Evolutionary conservation across 2,113 vertebrate genomes (phyloP).

Genomic region (Chaetodon trifascialis): DNA sequence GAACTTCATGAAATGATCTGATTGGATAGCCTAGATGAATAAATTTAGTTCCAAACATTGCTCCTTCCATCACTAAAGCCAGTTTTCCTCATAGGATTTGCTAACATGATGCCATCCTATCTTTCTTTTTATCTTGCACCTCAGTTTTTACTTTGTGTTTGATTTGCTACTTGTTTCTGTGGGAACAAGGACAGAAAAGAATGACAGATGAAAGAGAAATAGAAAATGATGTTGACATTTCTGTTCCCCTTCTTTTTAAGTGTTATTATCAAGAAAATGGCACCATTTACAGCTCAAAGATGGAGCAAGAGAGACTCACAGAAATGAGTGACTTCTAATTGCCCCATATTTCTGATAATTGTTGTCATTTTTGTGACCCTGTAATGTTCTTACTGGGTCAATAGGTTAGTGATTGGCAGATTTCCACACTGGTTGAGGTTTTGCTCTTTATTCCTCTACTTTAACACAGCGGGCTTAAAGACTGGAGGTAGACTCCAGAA

Average conservation of each 20-base stretch:
- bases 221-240: constrained; percentile 62
- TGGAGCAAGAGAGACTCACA: constrained; percentile 17
- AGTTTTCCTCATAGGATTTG: neutral
- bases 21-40: too few relatives aligned
- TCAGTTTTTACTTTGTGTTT: neutral
- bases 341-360: constrained; percentile 42
- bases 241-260: constrained; percentile 46
- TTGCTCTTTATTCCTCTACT: constrained; percentile 16
- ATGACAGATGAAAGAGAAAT: constrained; percentile 18
- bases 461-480: neutral
- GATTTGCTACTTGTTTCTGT: constrained; percentile 8
- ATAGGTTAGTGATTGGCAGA: constrained; percentile 55
- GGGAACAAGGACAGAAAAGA: constrained; percentile 17
- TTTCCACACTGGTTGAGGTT: neutral
- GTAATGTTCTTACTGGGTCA: constrained; percentile 18
- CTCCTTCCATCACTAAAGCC: neutral
- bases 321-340: constrained; percentile 61
- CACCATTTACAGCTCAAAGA: constrained; percentile 53
- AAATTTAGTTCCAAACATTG: neutral
- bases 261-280: constrained; percentile 64
- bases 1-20: neutral
- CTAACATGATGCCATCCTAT: neutral
- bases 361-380: constrained; percentile 39
- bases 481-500: neutral
- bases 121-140: constrained; percentile 1